Conservation (phyloP, 2,888 invertebrate species). For the Drosophila meridiana region DNA sequence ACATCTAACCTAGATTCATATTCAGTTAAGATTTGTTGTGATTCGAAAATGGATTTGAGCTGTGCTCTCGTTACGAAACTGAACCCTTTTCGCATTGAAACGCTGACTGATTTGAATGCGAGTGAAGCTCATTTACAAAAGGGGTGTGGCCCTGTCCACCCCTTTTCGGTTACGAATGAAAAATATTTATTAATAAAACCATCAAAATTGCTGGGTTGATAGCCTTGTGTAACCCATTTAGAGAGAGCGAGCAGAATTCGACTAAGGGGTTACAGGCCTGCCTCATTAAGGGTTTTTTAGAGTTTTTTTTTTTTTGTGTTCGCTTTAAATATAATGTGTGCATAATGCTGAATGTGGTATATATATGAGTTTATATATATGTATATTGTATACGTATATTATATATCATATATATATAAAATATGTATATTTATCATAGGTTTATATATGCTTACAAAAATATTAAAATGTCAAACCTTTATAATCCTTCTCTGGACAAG, state of each 20-base stretch:
- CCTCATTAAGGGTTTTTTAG: slow-evolving; percentile 5
- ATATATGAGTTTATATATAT: background rate
- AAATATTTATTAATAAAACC: slow-evolving; percentile 63
- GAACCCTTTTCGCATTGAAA: slow-evolving; percentile 9
- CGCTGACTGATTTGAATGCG: slow-evolving; percentile 19
- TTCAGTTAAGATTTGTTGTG: background rate
- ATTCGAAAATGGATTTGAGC: slow-evolving; percentile 16
- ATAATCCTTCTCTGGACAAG: background rate
- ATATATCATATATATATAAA: too few relatives aligned
- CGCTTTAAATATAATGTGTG: slow-evolving; percentile 4
- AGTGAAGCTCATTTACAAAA: slow-evolving; percentile 28
- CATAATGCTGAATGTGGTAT: background rate
- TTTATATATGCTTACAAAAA: too few relatives aligned
- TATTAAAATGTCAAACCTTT: too few relatives aligned
- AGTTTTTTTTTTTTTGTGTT: background rate
- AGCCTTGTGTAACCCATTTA: slow-evolving; percentile 34
- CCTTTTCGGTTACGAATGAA: slow-evolving; percentile 34
- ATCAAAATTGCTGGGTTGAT: slow-evolving; percentile 47
- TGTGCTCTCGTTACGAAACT: background rate
- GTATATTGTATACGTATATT: background rate
- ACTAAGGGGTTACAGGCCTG: slow-evolving; percentile 16
- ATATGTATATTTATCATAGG: too few relatives aligned
- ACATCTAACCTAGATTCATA: background rate
- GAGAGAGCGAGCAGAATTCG: background rate
- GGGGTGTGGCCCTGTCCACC: slow-evolving; percentile 52